phyloP scores from a whole-genome alignment of 2,888 invertebrate species.

The Trissoscelio sp. region DNA sequence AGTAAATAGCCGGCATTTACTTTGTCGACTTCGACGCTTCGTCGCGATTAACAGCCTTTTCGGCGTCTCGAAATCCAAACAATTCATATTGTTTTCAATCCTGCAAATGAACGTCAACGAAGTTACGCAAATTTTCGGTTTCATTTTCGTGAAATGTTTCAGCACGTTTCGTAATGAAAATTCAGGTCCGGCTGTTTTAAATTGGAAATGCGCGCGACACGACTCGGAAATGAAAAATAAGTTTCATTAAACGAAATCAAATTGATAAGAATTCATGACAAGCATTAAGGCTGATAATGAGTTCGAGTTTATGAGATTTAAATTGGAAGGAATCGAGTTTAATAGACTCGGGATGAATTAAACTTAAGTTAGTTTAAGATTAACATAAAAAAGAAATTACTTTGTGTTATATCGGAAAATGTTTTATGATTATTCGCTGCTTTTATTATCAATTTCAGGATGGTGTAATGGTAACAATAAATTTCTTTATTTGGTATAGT shows the following conservation, averaged over 20 bases:
- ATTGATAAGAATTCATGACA: conserved; percentile 28
- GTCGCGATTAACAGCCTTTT: conserved; percentile 20
- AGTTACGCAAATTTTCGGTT: too few species aligned
- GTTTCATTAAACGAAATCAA: conserved; percentile 17
- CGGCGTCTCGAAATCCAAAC: not conserved
- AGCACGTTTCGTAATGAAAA: not conserved
- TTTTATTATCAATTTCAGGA: not conserved
- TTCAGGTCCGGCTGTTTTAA: not conserved
- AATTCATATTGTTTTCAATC: conserved; percentile 6
- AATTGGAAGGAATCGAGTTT: conserved; percentile 26
- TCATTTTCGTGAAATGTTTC: too few species aligned
- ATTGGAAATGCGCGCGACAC: not conserved
- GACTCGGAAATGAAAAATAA: conserved; percentile 17
- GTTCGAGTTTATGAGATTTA: conserved; percentile 20
- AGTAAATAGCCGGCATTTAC: conserved; percentile 44
- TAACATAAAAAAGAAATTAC: conserved; percentile 3
- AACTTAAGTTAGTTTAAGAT: not conserved
- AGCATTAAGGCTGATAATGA: conserved; percentile 5
- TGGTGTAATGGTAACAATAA: not conserved
- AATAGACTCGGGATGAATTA: not conserved
- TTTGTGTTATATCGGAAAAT: not conserved
- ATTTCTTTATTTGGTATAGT: not conserved
- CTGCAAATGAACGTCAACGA: not conserved
- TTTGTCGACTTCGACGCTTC: conserved; percentile 18
- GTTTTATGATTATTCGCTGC: not conserved